Evolutionary conservation across 2,113 vertebrate species (phyloP).

Genomic region (Anoplopoma fimbria): DNA sequence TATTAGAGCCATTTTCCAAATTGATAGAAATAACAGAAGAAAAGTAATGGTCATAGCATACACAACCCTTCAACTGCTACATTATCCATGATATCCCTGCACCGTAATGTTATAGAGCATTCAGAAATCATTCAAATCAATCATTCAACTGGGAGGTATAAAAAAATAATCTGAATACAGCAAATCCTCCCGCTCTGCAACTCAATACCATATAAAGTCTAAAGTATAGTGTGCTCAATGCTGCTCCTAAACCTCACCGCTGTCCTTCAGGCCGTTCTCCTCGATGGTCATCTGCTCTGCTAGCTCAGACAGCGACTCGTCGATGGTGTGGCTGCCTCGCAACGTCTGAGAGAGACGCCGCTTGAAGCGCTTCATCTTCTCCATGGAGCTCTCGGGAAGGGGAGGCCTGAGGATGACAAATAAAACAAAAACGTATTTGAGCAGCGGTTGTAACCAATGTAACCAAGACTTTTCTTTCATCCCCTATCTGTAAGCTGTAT

Average conservation of each 20-base stretch:
- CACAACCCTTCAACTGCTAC: not conserved
- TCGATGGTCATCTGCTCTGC: constrained; percentile 98
- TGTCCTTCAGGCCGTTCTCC: constrained; percentile 95
- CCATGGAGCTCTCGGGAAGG: constrained; percentile 84
- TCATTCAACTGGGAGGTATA: not conserved
- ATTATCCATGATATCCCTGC: not conserved
- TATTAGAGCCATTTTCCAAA: not conserved
- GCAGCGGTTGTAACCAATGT: not conserved
- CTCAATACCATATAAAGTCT: not conserved
- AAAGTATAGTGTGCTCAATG: too few species aligned
- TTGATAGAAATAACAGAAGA: not conserved
- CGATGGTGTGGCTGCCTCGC: constrained; percentile 95
- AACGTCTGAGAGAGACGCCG: constrained; percentile 93
- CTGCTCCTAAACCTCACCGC: constrained; percentile 83
- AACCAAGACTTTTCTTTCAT: not conserved
- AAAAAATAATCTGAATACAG: not conserved
- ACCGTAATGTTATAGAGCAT: not conserved
- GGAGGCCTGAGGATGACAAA: constrained; percentile 82
- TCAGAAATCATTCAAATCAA: not conserved
- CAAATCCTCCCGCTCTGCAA: not conserved
- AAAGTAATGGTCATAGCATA: not conserved
- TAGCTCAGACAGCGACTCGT: constrained; percentile 95
- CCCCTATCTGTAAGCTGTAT: not conserved
- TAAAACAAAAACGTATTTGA: not conserved
- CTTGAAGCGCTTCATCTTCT: constrained; percentile 97